phyloP scores from a whole-genome alignment of 2,888 invertebrate genomes.

The Megastigmus dorsalis region DNA sequence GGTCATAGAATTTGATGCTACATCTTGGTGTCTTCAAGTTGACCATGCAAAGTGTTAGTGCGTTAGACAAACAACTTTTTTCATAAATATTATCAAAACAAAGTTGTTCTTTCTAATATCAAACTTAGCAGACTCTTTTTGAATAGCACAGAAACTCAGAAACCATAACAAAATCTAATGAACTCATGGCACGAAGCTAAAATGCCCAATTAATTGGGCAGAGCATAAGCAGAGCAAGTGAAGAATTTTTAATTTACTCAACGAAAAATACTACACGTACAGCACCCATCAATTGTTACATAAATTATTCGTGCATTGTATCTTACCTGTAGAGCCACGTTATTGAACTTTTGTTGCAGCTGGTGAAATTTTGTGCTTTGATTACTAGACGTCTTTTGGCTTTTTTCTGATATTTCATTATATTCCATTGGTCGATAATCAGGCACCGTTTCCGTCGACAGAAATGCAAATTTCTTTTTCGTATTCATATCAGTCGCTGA shows the following conservation, averaged over 20 bases:
- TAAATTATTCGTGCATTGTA: not conserved
- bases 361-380: slow-evolving; percentile 89
- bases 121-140: slow-evolving; percentile 15
- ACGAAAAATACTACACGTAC: slow-evolving; percentile 30
- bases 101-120: slow-evolving; percentile 11
- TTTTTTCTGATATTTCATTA: slow-evolving; percentile 80
- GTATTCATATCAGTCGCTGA: slow-evolving; percentile 84
- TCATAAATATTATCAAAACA: slow-evolving; percentile 34
- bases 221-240: slow-evolving; percentile 37
- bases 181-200: slow-evolving; percentile 21
- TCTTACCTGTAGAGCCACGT: slow-evolving; percentile 75
- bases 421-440: slow-evolving; percentile 88
- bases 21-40: slow-evolving; percentile 68
- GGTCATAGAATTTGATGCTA: slow-evolving; percentile 70
- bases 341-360: slow-evolving; percentile 85
- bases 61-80: slow-evolving; percentile 60
- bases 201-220: slow-evolving; percentile 13
- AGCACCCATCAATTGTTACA: slow-evolving; percentile 41
- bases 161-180: slow-evolving; percentile 13
- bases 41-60: slow-evolving; percentile 71
- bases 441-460: slow-evolving; percentile 89
- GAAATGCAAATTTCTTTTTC: slow-evolving; percentile 89
- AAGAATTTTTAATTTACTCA: slow-evolving; percentile 19
- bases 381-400: slow-evolving; percentile 84
- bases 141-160: slow-evolving; percentile 19